phyloP scores from a whole-genome alignment of 2,888 invertebrate genomes.

The Temnothorax rugatulus region DNA sequence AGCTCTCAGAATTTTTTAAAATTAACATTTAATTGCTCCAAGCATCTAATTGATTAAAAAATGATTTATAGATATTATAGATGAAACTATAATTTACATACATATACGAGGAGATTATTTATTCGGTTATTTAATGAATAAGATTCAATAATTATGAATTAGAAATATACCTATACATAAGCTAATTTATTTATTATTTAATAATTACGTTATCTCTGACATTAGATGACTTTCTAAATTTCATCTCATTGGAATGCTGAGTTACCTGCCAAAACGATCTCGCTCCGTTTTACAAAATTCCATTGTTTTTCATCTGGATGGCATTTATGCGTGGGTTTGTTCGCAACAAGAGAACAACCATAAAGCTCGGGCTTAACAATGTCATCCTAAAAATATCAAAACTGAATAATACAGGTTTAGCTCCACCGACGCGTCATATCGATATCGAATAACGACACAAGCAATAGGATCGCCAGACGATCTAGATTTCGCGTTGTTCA shows the following conservation, averaged over 20 bases:
- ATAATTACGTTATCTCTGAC: not conserved
- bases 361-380: not conserved
- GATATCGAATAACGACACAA: not conserved
- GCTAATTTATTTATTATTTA: not conserved
- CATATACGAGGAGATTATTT: not conserved
- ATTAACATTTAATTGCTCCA: not conserved
- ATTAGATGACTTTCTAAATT: not conserved
- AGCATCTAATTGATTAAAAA: not conserved
- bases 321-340: slow-evolving; percentile 7
- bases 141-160: slow-evolving; percentile 1
- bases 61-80: not conserved
- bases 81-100: not conserved
- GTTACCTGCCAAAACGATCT: not conserved
- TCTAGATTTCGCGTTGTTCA: slow-evolving; percentile 64
- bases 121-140: not conserved
- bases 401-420: not conserved
- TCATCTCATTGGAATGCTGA: not conserved
- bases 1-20: not conserved
- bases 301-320: not conserved
- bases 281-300: not conserved
- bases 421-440: slow-evolving; percentile 10
- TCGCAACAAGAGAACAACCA: not conserved
- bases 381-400: slow-evolving; percentile 44
- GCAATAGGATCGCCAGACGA: slow-evolving; percentile 28
- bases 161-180: slow-evolving; percentile 1